Conservation (phyloP, 1,140 invertebrate species). For the Elysia chlorotica region DNA sequence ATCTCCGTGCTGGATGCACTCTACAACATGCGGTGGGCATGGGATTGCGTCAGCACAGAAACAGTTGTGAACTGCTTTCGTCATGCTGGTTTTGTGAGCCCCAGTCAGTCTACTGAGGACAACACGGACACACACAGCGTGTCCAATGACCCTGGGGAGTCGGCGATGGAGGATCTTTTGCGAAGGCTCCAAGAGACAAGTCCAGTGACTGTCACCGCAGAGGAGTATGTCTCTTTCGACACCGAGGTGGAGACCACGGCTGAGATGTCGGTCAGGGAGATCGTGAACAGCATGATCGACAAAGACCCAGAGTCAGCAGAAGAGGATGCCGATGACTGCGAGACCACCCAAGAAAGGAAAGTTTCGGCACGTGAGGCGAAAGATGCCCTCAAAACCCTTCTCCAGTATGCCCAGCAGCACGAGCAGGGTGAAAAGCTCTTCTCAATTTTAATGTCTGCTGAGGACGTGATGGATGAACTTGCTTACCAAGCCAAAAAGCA, state of each 20-base stretch:
- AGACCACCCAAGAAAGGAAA: not conserved
- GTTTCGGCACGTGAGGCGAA: not conserved
- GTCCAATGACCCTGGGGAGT: not conserved
- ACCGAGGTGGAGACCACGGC: not conserved
- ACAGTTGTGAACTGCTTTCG: conserved; percentile 2
- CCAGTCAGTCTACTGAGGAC: not conserved
- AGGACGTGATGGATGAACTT: not conserved
- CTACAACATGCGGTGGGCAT: not conserved
- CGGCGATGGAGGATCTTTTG: not conserved
- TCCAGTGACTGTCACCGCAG: not conserved
- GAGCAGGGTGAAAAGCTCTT: not conserved
- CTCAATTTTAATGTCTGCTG: not conserved
- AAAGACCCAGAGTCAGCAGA: not conserved
- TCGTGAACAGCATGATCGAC: not conserved
- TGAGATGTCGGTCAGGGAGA: not conserved
- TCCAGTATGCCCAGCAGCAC: not conserved
- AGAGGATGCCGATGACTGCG: not conserved
- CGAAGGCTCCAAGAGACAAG: not conserved
- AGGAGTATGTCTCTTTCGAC: not conserved
- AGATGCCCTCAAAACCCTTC: not conserved
- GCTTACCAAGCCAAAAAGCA: not conserved
- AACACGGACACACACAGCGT: not conserved
- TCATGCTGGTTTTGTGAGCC: not conserved
- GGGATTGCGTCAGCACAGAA: not conserved
- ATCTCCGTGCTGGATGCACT: not conserved